Evolutionary conservation across 2,797 vertebrate species (phyloP), one percentile per base, ranked within the genome.

Genomic region (Loris lydekkerianus): DNA sequence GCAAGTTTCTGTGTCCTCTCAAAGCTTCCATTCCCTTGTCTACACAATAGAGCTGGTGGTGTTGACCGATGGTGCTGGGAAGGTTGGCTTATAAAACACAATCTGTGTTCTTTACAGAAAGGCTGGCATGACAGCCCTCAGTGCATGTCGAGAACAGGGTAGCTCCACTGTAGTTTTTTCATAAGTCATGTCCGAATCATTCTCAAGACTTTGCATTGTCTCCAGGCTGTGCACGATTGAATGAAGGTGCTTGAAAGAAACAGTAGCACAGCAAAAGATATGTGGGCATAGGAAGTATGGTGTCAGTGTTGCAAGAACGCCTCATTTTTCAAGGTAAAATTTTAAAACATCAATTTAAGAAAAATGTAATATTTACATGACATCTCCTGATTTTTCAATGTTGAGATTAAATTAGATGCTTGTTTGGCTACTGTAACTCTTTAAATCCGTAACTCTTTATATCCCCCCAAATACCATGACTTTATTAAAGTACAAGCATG

Each of bases 141-240:
- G 2, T 1, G 29, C 10, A 0, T 1, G 40, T n/a, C 4, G 25
- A 7, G 43, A 80, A 21, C 0, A 2, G 27, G 3, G 49, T 5
- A 6, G 58, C 11, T 43, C 21, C 3, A 9, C 0, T 7, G 5
- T 1, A 23, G 6, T 77, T 61, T 25, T 34, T 29, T 18, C 6
- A 3, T 21, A 27, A 34, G 29, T 31, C 87, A 17, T 76, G 29
- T 92, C 91, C n/a, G 92, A 69, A 14, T 72, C 10, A 56, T 94
- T 29, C 43, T 7, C 23, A 73, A 18, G 61, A 89, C 49, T 53
- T 53, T 53, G 21, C 65, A 4, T 1, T 0, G 3, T n/a, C 73
- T 88, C 23, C 2, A 69, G 29, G 49, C 75, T 18, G 0, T 29
- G 43, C 0, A 0, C 0, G 0, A 7, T 5, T 29, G 7, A 6